Evolutionary conservation across 2,888 invertebrate genomes (phyloP).

Genomic region (Gymnocheta viridis): DNA sequence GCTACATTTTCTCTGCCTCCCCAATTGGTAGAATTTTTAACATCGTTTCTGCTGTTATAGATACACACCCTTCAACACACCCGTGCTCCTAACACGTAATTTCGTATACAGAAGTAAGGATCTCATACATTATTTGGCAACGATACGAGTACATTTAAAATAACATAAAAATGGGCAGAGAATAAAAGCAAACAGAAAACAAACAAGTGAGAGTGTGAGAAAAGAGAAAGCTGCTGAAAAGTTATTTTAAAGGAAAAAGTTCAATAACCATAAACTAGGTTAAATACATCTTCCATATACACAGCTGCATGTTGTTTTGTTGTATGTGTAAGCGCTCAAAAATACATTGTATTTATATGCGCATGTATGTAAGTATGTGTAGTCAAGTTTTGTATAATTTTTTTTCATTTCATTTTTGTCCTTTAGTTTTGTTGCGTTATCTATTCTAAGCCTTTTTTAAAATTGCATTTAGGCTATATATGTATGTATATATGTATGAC

Average conservation of each 20-base stretch:
- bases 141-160: not conserved
- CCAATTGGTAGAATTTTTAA: not conserved
- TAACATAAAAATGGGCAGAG: not conserved
- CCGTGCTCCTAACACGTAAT: no score
- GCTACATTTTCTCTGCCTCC: no score
- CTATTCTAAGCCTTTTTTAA: not conserved
- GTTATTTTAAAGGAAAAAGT: conserved; percentile 34
- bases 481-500: conserved; percentile 25
- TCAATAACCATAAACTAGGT: conserved; percentile 63
- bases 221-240: not conserved
- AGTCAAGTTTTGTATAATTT: not conserved
- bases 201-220: conserved; percentile 36
- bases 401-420: not conserved
- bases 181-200: conserved; percentile 10
- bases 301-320: not conserved
- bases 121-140: conserved; percentile 31
- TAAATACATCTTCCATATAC: conserved; percentile 21
- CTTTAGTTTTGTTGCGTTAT: conserved; percentile 2
- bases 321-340: not conserved
- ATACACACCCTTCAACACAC: not conserved
- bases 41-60: not conserved
- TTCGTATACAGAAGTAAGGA: not conserved
- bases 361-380: not conserved
- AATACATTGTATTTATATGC: not conserved
- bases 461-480: conserved; percentile 56